These are phyloP conservation scores for Drosophila longiperda DNA, from an alignment of 2,888 invertebrate genomes.

Conservation along the genomic window DNA sequence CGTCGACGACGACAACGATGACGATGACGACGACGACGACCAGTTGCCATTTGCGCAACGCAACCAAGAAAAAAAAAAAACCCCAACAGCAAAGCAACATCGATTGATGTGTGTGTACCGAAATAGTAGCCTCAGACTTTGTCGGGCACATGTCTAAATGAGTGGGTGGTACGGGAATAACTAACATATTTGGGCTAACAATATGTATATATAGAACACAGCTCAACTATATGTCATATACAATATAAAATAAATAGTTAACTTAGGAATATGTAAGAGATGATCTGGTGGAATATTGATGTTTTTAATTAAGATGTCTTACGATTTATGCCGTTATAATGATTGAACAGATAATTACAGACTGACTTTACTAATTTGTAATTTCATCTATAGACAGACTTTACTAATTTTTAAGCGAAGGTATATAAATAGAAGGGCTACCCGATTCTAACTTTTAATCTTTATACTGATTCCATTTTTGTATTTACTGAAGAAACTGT, in stretches of 20 bases:
- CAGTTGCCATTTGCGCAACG: conserved; percentile 78
- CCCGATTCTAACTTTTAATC: background rate
- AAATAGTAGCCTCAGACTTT: conserved; percentile 56
- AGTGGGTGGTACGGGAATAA: conserved; percentile 42
- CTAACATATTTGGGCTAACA: conserved; percentile 36
- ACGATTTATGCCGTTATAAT: background rate
- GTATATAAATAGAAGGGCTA: background rate
- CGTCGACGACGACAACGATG: conserved; percentile 9
- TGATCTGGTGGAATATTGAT: background rate
- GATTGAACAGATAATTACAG: background rate
- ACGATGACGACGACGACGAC: conserved; percentile 54
- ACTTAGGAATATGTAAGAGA: background rate
- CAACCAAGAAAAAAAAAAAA: conserved; percentile 48
- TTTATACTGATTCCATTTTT: background rate
- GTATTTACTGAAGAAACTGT: background rate
- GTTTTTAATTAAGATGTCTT: background rate
- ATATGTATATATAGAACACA: conserved; percentile 34
- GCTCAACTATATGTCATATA: background rate
- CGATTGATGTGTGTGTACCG: conserved; percentile 67
- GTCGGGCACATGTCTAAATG: conserved; percentile 24
- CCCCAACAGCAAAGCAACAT: conserved; percentile 52
- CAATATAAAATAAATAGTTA: background rate
- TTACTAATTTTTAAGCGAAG: background rate
- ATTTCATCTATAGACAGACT: background rate
- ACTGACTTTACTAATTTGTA: background rate